A percentile compares a stretch with the other conserved stretches of the same genome.
These are phyloP conservation scores for Tetrao urogallus DNA, from an alignment of 2,113 vertebrate species.

Conservation along the genomic window DNA sequence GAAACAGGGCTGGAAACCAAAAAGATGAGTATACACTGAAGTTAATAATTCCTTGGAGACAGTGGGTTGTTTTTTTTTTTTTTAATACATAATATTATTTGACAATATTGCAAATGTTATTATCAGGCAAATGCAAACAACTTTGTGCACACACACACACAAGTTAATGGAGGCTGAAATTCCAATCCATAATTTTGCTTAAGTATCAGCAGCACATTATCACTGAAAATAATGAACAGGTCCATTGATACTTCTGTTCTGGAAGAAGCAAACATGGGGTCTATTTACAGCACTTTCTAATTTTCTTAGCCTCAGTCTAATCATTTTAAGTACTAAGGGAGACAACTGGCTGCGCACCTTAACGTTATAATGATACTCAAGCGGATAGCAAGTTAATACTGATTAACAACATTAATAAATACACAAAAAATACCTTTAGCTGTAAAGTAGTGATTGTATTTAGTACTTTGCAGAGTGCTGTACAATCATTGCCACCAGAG, in stretches of 20 bases:
- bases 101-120: conserved; percentile 20
- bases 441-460: conserved; percentile 20
- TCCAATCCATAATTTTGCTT: neutral
- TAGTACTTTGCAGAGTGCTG: neutral
- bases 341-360: neutral
- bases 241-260: neutral
- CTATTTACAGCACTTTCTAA: neutral
- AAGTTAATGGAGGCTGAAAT: conserved; percentile 40
- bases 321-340: neutral
- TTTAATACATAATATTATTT: neutral
- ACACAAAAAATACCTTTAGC: neutral
- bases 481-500: neutral
- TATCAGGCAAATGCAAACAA: neutral
- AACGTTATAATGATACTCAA: neutral
- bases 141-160: neutral
- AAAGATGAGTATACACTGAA: neutral
- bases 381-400: conserved; percentile 24
- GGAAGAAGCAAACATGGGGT: neutral
- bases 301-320: conserved; percentile 33
- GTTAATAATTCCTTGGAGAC: conserved; percentile 28
- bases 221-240: conserved; percentile 14
- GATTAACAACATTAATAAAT: conserved; percentile 44
- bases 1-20: conserved; percentile 16
- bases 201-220: neutral
- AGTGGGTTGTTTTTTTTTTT: neutral